Evolutionary conservation across 2,797 vertebrate genomes (phyloP), one percentile per base, ranked within the genome.

Genomic region (Semotilus atromaculatus): DNA sequence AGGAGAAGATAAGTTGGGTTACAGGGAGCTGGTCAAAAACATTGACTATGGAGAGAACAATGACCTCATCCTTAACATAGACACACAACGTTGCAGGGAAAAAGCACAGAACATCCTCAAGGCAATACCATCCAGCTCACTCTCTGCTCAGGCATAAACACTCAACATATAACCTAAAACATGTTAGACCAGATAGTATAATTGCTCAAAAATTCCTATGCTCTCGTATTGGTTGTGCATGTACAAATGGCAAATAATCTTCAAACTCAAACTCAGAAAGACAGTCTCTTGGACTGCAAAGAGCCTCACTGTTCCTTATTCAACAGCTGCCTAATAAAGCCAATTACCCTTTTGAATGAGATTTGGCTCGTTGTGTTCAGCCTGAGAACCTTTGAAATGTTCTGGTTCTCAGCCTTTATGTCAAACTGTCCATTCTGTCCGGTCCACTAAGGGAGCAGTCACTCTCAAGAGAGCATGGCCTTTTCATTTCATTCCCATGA

Each of bases 321-420:
- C 67, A 67, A 51, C 31, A 72, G 36, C 64, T 85, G 85, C 31
- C 48, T 85, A 85, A 88, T 85, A 71, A 88, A 86, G 80, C 81
- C 76, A 83, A 78, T 88, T 85, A 89, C 68, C 36, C 82, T 82
- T 86, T 82, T 64, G 78, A 81, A 82, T 82, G 51, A 80, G 84
- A 79, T 84, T 80, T 86, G 79, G 73, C 53, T 66, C 3, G 36
- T 77, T 84, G 73, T 10, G 7, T 53, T 86, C 45, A 62, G 70
- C 19, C 45, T 83, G 67, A 51, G 62, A 76, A 86, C 48, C 60
- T 66, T 36, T 71, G 34, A 80, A 84, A 75, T 43, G 60, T 78
- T 71, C 78, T 84, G 67, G 77, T 84, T 71, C 31, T 64, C 67
- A 73, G 36, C 45, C 71, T 75, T 81, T 72, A 72, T 80, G 60